Conservation (phyloP, 2,797 vertebrate species). For the Triplophysa bombifrons region DNA sequence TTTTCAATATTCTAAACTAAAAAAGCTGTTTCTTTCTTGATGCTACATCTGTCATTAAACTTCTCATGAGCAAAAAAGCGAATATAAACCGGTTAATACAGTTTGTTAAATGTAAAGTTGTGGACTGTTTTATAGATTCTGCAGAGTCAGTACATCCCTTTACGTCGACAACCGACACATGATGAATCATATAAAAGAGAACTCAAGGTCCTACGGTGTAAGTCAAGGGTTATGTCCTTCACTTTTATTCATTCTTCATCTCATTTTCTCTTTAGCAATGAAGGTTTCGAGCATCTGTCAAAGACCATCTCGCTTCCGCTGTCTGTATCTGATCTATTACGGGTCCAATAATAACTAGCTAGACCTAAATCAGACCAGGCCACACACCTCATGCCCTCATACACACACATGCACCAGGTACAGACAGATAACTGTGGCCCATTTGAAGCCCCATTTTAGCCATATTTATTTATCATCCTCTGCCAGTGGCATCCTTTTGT, state of each 20-base stretch:
- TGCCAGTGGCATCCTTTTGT: constrained; percentile 70
- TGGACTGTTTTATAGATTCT: background rate
- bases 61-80: background rate
- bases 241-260: constrained; percentile 11
- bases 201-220: background rate
- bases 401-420: constrained; percentile 5
- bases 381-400: constrained; percentile 23
- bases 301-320: constrained; percentile 65
- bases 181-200: background rate
- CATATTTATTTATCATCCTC: constrained; percentile 80
- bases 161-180: background rate
- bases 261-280: constrained; percentile 25
- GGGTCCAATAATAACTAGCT: constrained; percentile 76
- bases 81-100: background rate
- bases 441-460: constrained; percentile 77
- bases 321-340: constrained; percentile 79
- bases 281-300: constrained; percentile 19
- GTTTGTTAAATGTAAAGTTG: background rate
- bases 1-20: background rate
- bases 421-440: constrained; percentile 71
- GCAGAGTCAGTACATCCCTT: background rate
- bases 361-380: constrained; percentile 28
- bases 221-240: constrained; percentile 38
- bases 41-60: too few species aligned
- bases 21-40: background rate